These are phyloP conservation scores for Saccostrea glomerata DNA, from an alignment of 1,140 invertebrate genomes.

Conservation along the genomic window DNA sequence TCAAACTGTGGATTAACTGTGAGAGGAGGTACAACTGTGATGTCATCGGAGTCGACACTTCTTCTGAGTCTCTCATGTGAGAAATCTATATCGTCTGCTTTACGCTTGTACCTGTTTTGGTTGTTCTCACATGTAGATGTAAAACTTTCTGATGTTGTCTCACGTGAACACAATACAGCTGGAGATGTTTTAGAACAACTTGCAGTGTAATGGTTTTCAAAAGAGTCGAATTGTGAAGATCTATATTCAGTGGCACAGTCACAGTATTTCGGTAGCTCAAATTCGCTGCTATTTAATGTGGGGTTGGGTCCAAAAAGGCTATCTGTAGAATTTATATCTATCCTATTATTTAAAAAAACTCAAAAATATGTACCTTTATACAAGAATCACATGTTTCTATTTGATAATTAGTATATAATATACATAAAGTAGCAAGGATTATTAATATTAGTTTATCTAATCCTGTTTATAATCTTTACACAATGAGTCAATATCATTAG, in stretches of 20 bases:
- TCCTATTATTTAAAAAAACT: not conserved
- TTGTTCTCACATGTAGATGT: not conserved
- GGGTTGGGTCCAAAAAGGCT: not conserved
- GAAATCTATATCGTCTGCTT: not conserved
- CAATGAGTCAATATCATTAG: too few species aligned
- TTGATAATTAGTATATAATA: too few species aligned
- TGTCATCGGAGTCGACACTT: not conserved
- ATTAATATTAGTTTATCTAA: too few species aligned
- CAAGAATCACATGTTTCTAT: too few species aligned
- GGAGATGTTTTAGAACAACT: not conserved
- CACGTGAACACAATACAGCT: not conserved
- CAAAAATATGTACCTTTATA: too few species aligned
- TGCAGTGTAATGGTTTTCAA: not conserved
- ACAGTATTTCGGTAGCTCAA: constrained; percentile 2
- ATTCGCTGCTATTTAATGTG: not conserved
- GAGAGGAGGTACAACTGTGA: not conserved
- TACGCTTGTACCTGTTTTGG: not conserved
- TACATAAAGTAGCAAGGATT: too few species aligned
- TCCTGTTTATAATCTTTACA: too few species aligned
- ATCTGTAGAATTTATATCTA: not conserved
- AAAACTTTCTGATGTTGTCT: not conserved
- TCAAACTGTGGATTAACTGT: not conserved
- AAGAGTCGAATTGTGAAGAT: not conserved
- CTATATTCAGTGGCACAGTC: not conserved
- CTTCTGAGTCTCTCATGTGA: not conserved